Evolutionary conservation across 1,140 invertebrate genomes (phyloP), one percentile per base, ranked within the genome.

Genomic region (Pogonognathellus flavescens): DNA sequence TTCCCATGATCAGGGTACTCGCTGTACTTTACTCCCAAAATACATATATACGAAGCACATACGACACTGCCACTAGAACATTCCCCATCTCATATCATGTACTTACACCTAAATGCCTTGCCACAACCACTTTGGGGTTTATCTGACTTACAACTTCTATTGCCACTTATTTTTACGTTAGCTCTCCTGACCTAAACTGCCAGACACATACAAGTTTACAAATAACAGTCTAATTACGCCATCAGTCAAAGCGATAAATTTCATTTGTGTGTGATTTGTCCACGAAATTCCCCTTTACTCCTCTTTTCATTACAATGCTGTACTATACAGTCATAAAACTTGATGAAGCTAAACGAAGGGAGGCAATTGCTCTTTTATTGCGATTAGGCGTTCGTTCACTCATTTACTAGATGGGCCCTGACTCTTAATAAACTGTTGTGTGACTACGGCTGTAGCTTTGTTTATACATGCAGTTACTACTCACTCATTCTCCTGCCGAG

Each of bases 181-280:
- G 9, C n/a, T 3, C 20, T 62, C n/a, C 16, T 49, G 31, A 76
- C 70, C n/a, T n/a, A n/a, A 49, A 50, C n/a, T 41, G n/a, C 16
- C 49, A 76, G 70, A 76, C 70, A 76, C 70, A 14, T 76, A 41
- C 31, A 41, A 41, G 31, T 76, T 16, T n/a, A 50, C 41, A 50
- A 76, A 1, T 50, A 76, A 76, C 49, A 14, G 25, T 76, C 70
- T 49, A 76, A 10, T 41, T 41, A 16, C 16, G 41, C 25, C 16
- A 76, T 76, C 49, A 76, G 31, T 9, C 25, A 50, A 41, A 76
- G 11, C 70, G 31, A 76, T 76, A 76, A 49, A 76, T 76, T 76
- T 76, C 10, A 50, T 31, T 57, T n/a, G 11, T 76, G 70, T 76
- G 70, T 31, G 70, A 76, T 76, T 76, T 76, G 41, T 72, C n/a